Percentiles rank a stretch among this genome's conserved stretches.
Conservation (phyloP, 1,140 invertebrate species). For the Schlechtendalia chinensis region DNA sequence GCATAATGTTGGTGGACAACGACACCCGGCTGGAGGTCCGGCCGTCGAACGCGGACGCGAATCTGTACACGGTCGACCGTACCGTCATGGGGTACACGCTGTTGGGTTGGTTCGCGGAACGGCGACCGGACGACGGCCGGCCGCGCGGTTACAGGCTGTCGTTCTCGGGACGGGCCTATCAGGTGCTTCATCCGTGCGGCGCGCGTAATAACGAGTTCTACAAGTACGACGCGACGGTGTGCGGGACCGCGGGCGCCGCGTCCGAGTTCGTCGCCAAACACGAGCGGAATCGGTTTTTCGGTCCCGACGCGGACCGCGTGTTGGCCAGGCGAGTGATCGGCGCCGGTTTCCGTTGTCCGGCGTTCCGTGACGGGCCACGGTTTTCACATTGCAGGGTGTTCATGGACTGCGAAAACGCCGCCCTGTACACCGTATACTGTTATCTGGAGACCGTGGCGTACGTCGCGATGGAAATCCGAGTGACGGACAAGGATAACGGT, state of each 20-base stretch:
- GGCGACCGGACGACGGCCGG: not conserved
- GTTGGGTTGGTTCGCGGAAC: conserved; percentile 3
- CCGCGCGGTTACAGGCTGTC: not conserved
- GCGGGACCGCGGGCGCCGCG: not conserved
- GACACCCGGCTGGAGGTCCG: not conserved
- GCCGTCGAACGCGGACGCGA: not conserved
- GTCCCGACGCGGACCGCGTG: not conserved
- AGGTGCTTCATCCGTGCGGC: conserved; percentile 2
- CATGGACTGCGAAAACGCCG: not conserved
- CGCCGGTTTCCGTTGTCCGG: not conserved
- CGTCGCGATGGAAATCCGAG: conserved; percentile 10
- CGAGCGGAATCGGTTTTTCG: not conserved
- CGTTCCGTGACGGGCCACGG: too few species aligned
- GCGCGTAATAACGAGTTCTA: not conserved
- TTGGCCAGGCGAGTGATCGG: conserved; percentile 6
- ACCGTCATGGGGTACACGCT: conserved; percentile 16
- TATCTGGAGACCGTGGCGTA: not conserved
- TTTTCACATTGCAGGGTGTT: not conserved
- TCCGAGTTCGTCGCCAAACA: not conserved
- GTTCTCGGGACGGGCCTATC: not conserved
- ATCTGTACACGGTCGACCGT: not conserved
- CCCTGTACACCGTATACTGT: conserved; percentile 8
- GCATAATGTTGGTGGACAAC: conserved; percentile 1
- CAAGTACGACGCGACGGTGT: not conserved
- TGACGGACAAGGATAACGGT: not conserved